A percentile compares a stretch with the other conserved stretches of the same genome.
Evolutionary conservation across 2,113 vertebrate genomes (phyloP).

Genomic region (Onychostruthus taczanowskii): DNA sequence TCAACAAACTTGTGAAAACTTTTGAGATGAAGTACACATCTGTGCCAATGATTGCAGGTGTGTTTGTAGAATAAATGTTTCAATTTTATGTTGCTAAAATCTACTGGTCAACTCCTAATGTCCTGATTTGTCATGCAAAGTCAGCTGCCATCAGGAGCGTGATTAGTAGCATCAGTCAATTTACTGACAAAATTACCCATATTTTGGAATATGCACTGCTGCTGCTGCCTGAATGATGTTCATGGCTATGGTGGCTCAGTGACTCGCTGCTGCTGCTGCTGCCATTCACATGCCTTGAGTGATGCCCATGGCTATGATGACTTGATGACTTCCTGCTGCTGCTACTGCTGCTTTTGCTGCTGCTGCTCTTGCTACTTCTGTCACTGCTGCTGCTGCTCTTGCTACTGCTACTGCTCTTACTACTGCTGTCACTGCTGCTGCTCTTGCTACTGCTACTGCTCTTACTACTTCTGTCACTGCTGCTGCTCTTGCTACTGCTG

Average conservation of each 20-base stretch:
- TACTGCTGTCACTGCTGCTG: too few relatives aligned
- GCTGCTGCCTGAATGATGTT: neutral
- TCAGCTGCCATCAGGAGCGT: neutral
- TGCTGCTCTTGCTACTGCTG: too few relatives aligned
- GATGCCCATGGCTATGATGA: neutral
- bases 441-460: too few relatives aligned
- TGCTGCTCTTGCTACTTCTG: too few relatives aligned
- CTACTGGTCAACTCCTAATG: neutral
- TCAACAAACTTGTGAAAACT: neutral
- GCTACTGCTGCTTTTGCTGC: too few relatives aligned
- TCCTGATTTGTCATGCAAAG: neutral
- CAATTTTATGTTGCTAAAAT: neutral
- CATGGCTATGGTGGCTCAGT: neutral
- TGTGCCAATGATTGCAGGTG: neutral
- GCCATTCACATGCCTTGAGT: neutral
- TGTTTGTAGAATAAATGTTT: neutral
- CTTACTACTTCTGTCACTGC: too few relatives aligned
- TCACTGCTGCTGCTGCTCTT: too few relatives aligned
- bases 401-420: too few relatives aligned
- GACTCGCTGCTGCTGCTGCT: neutral
- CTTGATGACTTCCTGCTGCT: neutral
- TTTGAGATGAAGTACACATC: neutral
- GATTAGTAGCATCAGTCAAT: neutral
- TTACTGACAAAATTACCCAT: slow-evolving; percentile 40
- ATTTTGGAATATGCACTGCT: neutral